phyloP scores from a whole-genome alignment of 2,113 vertebrate species.

The Nerophis lumbriciformis region DNA sequence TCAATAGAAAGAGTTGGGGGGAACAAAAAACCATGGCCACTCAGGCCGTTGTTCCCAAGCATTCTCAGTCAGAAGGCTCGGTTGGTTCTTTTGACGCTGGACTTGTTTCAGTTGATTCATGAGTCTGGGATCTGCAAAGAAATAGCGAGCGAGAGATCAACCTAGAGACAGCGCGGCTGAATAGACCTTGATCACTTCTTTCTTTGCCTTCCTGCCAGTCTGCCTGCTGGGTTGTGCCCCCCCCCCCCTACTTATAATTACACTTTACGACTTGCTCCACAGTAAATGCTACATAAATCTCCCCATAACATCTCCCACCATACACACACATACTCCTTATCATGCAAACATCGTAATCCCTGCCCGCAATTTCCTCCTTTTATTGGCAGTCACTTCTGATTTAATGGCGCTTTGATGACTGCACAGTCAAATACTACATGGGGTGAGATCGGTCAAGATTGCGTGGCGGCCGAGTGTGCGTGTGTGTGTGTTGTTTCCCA shows the following conservation, averaged over 20 bases:
- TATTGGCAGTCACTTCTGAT: constrained; percentile 99
- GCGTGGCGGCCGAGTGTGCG: constrained; percentile 64
- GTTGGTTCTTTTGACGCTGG: constrained; percentile 26
- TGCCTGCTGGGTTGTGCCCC: too few relatives aligned
- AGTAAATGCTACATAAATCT: constrained; percentile 77
- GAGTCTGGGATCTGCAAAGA: constrained; percentile 23
- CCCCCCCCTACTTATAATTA: constrained; percentile 67
- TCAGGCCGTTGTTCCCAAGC: constrained; percentile 17
- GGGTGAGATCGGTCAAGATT: constrained; percentile 83
- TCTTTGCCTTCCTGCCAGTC: constrained; percentile 61
- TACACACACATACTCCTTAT: constrained; percentile 69
- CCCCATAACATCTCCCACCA: constrained; percentile 42
- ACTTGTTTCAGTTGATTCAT: constrained; percentile 52
- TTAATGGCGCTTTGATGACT: constrained; percentile 98
- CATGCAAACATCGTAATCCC: constrained; percentile 99
- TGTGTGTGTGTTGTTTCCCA: constrained; percentile 4
- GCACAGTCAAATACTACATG: constrained; percentile 93
- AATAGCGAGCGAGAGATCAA: too few relatives aligned
- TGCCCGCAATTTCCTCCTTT: constrained; percentile 91
- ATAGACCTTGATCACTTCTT: constrained; percentile 53
- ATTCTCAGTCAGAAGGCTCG: constrained; percentile 11
- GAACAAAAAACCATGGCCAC: neutral
- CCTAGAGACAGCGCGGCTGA: constrained; percentile 42
- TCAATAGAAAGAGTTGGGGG: too few relatives aligned
- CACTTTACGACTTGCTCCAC: constrained; percentile 72